These are phyloP conservation scores for Dynastes grantii DNA, from an alignment of 2,888 invertebrate genomes.

Conservation along the genomic window DNA sequence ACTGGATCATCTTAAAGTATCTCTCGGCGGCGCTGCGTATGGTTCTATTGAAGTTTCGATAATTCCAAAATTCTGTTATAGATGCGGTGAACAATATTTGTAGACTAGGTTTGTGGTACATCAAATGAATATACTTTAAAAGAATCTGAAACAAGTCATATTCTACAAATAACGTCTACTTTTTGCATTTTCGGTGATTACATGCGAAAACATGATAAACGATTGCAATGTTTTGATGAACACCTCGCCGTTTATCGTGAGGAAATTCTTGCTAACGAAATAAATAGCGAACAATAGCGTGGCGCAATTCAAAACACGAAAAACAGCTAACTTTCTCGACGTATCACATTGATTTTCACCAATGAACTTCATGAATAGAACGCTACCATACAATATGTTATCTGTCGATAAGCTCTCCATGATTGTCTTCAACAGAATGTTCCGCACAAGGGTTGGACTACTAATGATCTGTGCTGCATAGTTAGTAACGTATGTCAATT, in stretches of 20 bases:
- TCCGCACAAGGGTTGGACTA: background rate
- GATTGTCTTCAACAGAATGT: background rate
- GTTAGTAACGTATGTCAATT: no score
- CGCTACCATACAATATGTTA: background rate
- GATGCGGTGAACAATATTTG: background rate
- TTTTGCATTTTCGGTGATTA: background rate
- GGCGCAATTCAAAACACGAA: background rate
- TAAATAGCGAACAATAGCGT: background rate
- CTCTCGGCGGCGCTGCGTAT: background rate
- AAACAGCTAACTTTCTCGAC: background rate
- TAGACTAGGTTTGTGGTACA: background rate
- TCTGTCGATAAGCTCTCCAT: background rate
- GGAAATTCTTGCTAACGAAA: constrained; percentile 8
- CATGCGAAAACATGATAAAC: background rate
- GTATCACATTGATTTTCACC: background rate
- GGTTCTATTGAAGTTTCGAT: background rate
- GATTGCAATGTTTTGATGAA: constrained; percentile 22
- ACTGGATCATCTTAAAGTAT: background rate
- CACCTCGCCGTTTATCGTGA: background rate
- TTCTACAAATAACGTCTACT: background rate
- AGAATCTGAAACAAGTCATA: background rate
- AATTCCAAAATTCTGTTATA: background rate
- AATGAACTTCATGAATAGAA: constrained; percentile 4
- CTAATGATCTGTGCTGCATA: no score
- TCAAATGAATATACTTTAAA: constrained; percentile 6